Evolutionary conservation across 1,140 invertebrate genomes (phyloP).

Genomic region (Tribolium madens): DNA sequence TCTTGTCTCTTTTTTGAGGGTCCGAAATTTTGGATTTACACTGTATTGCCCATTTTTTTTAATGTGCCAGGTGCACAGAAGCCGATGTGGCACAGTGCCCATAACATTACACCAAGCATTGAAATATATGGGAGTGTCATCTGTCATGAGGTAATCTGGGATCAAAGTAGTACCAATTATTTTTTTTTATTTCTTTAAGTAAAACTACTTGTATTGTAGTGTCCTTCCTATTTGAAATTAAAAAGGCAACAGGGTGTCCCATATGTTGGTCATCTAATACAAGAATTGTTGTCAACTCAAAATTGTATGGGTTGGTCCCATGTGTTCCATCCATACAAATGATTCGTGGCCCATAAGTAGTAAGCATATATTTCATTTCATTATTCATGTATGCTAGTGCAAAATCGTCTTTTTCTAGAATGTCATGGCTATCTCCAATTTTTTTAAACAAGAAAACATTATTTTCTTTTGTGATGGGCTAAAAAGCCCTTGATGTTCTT

Average conservation of each 20-base stretch:
- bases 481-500: too few species aligned
- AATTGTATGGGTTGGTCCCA: slow-evolving; percentile 35
- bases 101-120: slow-evolving; percentile 45
- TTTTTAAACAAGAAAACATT: too few species aligned
- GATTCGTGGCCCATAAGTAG: not conserved
- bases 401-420: slow-evolving; percentile 4
- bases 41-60: slow-evolving; percentile 31
- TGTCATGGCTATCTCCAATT: not conserved
- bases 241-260: slow-evolving; percentile 38
- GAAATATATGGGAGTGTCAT: slow-evolving; percentile 29
- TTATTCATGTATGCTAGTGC: slow-evolving; percentile 22
- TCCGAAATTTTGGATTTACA: not conserved
- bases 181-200: slow-evolving; percentile 21
- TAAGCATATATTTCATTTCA: slow-evolving; percentile 18
- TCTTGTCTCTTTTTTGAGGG: not conserved
- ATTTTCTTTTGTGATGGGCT: too few species aligned
- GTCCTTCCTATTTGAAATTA: slow-evolving; percentile 36
- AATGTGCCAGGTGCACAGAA: slow-evolving; percentile 45
- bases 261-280: slow-evolving; percentile 41
- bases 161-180: not conserved
- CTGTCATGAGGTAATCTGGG: slow-evolving; percentile 39
- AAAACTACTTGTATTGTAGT: slow-evolving; percentile 4
- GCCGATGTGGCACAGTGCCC: slow-evolving; percentile 18
- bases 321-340: slow-evolving; percentile 46
- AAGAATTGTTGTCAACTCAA: slow-evolving; percentile 37